These are phyloP conservation scores for Nansenia antarctica DNA, from an alignment of 2,113 vertebrate species.

Conservation along the genomic window DNA sequence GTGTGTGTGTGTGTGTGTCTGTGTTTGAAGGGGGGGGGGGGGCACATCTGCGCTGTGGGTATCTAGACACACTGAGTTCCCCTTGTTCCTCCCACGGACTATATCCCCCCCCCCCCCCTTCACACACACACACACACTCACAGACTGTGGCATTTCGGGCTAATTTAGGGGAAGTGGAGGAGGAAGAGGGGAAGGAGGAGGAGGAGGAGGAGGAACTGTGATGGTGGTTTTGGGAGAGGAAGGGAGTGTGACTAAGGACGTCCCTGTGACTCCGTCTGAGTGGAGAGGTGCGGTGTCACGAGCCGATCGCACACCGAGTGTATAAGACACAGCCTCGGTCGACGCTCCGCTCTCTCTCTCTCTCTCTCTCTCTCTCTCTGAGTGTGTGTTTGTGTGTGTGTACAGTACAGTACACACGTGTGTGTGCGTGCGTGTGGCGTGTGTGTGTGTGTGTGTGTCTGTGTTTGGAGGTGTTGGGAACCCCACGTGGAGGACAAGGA, in stretches of 20 bases:
- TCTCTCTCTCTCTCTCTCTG: background rate
- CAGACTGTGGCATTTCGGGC: slow-evolving; percentile 44
- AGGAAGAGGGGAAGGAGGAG: slow-evolving; percentile 49
- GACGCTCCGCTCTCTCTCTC: no score
- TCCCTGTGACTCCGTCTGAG: slow-evolving; percentile 33
- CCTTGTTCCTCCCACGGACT: slow-evolving; percentile 64
- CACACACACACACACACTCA: no score
- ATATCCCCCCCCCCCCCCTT: no score
- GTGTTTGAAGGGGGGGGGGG: slow-evolving; percentile 1
- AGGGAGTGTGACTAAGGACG: slow-evolving; percentile 68
- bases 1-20: slow-evolving; percentile 13
- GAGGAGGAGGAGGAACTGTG: slow-evolving; percentile 57
- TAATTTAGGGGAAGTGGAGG: slow-evolving; percentile 71
- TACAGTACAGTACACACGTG: background rate
- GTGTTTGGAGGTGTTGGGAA: no score
- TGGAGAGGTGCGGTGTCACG: slow-evolving; percentile 30
- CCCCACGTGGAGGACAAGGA: no score
- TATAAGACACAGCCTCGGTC: slow-evolving; percentile 26
- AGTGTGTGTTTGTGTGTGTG: background rate
- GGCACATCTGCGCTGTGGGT: slow-evolving; percentile 7
- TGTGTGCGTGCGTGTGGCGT: background rate
- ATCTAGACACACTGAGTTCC: slow-evolving; percentile 49
- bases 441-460: no score
- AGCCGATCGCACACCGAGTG: slow-evolving; percentile 37
- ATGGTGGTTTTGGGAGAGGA: slow-evolving; percentile 47